These are phyloP conservation scores for Myrmophylax atrothorax DNA, from an alignment of 2,113 vertebrate genomes.

Conservation along the genomic window DNA sequence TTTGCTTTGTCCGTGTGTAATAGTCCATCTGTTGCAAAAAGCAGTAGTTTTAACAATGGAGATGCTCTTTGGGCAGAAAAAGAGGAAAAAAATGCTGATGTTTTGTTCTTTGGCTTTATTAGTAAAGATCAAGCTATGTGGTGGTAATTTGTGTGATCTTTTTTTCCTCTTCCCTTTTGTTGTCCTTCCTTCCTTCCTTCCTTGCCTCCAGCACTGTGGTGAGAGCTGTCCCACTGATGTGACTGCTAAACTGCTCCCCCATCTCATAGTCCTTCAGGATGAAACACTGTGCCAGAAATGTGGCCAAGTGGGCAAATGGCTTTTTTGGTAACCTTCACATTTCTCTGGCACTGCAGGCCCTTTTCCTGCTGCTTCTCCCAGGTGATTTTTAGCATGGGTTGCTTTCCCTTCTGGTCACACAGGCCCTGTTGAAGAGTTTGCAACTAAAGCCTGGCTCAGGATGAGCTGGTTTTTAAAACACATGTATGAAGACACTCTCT, in stretches of 20 bases:
- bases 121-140: constrained; percentile 68
- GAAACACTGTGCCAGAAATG: not conserved
- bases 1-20: constrained; percentile 23
- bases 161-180: not conserved
- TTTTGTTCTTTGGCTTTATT: constrained; percentile 60
- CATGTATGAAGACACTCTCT: not conserved
- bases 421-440: not conserved
- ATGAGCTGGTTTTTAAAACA: not conserved
- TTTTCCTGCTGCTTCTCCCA: not conserved
- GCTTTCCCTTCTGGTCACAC: not conserved
- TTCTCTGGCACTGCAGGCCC: not conserved
- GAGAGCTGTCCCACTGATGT: not conserved
- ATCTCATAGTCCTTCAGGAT: not conserved
- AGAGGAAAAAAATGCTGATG: constrained; percentile 17
- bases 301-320: not conserved
- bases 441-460: fast-evolving
- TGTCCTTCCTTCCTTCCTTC: not conserved
- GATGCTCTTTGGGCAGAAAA: constrained; percentile 29
- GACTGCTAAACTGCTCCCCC: fast-evolving
- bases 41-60: constrained; percentile 48
- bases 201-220: not conserved
- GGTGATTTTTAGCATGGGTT: not conserved
- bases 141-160: not conserved
- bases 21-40: constrained; percentile 46
- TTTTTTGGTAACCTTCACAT: not conserved